These are phyloP conservation scores for Pyrrhura leucotis DNA, from an alignment of 2,797 vertebrate species.

Conservation along the genomic window DNA sequence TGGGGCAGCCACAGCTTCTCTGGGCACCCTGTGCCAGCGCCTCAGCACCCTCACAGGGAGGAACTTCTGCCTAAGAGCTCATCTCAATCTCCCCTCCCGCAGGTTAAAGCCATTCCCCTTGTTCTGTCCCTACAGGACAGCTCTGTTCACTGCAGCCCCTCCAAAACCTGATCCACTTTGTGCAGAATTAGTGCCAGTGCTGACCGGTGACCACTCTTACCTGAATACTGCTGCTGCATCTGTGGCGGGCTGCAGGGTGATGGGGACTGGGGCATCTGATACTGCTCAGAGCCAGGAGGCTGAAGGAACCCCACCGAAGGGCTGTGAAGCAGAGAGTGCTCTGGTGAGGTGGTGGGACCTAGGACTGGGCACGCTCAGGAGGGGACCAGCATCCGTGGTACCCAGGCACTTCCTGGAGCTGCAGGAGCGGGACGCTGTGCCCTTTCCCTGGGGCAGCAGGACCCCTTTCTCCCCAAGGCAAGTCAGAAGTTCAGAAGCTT, in stretches of 20 bases:
- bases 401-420: background rate
- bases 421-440: background rate
- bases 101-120: background rate
- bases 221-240: conserved; percentile 98
- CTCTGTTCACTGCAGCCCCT: background rate
- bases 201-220: conserved; percentile 58
- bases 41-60: background rate
- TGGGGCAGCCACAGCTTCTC: too few species aligned
- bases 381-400: background rate
- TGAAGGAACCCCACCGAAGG: conserved; percentile 94
- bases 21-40: too few species aligned
- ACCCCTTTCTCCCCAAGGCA: background rate
- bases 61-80: background rate
- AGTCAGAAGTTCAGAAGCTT: background rate
- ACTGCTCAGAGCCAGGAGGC: conserved; percentile 93
- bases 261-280: conserved; percentile 93
- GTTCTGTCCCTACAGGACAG: background rate
- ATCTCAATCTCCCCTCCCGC: background rate
- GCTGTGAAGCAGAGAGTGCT: conserved; percentile 72
- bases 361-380: background rate
- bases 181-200: background rate
- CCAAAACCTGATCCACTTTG: background rate
- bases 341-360: background rate
- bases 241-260: conserved; percentile 94
- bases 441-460: background rate